A percentile compares a stretch with the other conserved stretches of the same genome.
phyloP scores from a whole-genome alignment of 2,888 invertebrate genomes.

The Xestia c-nigrum region DNA sequence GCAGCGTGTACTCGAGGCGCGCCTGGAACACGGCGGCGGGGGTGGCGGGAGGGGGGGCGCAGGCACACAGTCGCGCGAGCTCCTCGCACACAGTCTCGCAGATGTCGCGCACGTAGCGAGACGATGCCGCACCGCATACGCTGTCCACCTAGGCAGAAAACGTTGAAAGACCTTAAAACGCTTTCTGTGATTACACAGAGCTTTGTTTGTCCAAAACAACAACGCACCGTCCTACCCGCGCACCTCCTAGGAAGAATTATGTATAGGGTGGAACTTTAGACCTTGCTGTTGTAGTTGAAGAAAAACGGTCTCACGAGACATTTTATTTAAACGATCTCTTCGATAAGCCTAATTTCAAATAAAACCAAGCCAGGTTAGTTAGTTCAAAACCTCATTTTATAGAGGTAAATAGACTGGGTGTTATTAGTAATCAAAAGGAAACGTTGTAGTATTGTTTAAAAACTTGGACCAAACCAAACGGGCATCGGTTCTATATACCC shows the following conservation, averaged over 20 bases:
- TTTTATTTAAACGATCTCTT: neutral
- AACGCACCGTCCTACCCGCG: neutral
- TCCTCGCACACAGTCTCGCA: constrained; percentile 98
- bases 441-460: too few relatives aligned
- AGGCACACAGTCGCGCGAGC: constrained; percentile 94
- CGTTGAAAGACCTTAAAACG: neutral
- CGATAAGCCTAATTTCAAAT: neutral
- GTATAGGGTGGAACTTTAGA: neutral
- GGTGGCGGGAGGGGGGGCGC: constrained; percentile 86
- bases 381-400: too few relatives aligned
- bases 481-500: too few relatives aligned
- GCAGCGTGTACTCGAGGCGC: constrained; percentile 91
- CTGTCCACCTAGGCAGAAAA: constrained; percentile 92
- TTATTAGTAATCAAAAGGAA: too few relatives aligned
- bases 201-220: neutral
- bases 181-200: neutral
- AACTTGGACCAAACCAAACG: too few relatives aligned
- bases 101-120: constrained; percentile 94
- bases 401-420: too few relatives aligned
- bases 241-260: neutral
- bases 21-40: constrained; percentile 94
- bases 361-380: too few relatives aligned
- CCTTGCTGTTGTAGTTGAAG: neutral
- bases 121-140: constrained; percentile 92
- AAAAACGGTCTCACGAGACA: neutral